Evolutionary conservation across 2,888 invertebrate genomes (phyloP).

Genomic region (Tenthredo scrophulariae): DNA sequence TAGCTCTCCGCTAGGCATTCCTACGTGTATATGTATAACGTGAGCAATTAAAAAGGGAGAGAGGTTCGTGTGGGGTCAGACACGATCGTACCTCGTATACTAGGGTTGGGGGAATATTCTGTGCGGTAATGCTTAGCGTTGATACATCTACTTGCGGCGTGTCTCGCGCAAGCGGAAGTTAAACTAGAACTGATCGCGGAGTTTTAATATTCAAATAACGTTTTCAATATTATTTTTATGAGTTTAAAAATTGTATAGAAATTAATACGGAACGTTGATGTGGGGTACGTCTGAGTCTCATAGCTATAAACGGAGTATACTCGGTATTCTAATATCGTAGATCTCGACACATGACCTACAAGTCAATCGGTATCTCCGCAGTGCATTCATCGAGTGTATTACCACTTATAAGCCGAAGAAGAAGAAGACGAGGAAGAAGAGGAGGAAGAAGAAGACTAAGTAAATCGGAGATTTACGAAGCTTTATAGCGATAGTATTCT

Average conservation of each 20-base stretch:
- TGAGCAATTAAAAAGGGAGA: conserved; percentile 59
- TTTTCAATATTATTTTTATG: neutral
- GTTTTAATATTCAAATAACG: neutral
- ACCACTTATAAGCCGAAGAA: neutral
- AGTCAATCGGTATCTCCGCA: conserved; percentile 15
- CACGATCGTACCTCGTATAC: neutral
- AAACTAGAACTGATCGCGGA: neutral
- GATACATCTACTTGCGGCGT: neutral
- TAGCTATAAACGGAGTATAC: too few species aligned
- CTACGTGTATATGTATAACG: conserved; percentile 37
- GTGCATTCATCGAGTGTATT: neutral
- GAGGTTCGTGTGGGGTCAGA: conserved; percentile 54
- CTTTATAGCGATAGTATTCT: neutral
- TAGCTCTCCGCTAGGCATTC: neutral
- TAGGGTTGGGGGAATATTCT: conserved; percentile 1
- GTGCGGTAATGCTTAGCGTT: neutral
- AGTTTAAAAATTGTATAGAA: too few species aligned
- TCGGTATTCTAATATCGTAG: neutral
- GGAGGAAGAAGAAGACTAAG: neutral
- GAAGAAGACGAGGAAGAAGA: neutral
- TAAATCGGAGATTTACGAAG: neutral
- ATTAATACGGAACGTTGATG: neutral
- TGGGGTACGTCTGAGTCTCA: neutral
- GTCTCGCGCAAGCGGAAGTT: neutral
- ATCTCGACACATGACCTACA: neutral